Percentiles rank a stretch among this genome's conserved stretches.
Conservation (phyloP, 2,797 vertebrate genomes). For the Propithecus perrieri region DNA sequence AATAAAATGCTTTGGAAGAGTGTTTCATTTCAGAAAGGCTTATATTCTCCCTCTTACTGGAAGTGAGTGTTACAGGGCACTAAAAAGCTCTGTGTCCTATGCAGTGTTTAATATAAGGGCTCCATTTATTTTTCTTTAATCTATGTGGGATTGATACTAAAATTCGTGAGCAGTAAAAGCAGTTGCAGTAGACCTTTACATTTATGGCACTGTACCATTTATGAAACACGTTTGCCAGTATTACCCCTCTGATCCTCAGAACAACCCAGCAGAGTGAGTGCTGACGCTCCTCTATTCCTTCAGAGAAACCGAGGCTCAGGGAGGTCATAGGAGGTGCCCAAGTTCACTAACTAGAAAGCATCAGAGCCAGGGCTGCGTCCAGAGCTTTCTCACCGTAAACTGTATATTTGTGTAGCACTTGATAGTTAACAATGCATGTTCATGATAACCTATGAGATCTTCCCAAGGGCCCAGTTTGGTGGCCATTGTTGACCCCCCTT, state of each 20-base stretch:
- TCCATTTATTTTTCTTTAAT: conserved; percentile 50
- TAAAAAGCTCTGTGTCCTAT: conserved; percentile 48
- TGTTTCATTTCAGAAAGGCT: conserved; percentile 75
- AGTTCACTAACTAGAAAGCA: neutral
- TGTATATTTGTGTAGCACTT: neutral
- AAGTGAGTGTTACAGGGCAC: conserved; percentile 39
- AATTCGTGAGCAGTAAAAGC: conserved; percentile 22
- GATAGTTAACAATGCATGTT: neutral
- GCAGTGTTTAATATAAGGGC: conserved; percentile 68
- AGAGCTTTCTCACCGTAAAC: neutral
- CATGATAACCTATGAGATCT: neutral
- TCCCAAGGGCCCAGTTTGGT: neutral
- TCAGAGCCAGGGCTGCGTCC: neutral
- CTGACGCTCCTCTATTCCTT: neutral
- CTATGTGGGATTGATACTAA: conserved; percentile 53
- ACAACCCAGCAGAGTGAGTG: neutral
- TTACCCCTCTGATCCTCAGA: neutral
- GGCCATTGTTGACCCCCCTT: neutral
- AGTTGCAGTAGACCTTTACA: neutral
- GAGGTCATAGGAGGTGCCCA: neutral
- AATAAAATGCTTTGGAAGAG: conserved; percentile 57
- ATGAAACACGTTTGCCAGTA: conserved; percentile 55
- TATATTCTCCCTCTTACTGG: conserved; percentile 58
- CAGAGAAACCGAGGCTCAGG: neutral
- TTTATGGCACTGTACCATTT: neutral